Base-by-base conservation (phyloP, 2,888 invertebrate genomes). In the Oxycera nigricornis region DNA sequence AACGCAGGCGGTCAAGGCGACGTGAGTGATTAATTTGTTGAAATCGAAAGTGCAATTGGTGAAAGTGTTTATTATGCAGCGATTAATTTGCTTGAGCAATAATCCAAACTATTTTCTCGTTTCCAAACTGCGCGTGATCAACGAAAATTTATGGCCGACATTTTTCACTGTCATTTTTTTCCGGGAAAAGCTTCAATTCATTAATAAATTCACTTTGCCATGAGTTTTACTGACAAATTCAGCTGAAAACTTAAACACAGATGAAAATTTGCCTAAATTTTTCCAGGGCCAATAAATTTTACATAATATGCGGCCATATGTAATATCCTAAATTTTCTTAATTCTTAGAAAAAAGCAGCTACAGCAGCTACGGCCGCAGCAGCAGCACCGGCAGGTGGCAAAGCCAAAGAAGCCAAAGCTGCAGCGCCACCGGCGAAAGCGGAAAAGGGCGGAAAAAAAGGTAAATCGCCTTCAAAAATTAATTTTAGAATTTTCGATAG, bases 361-460 rank as follows among this genome's bases (percentile, higher is more conserved):
- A 59, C 70, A 20, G 52, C 24, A 4, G 72, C 55, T 31, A 35
- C n/a, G 2, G 55, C 61, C 3, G 61, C 73, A 4, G 61, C 62
- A 14, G 73, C 62, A 17, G 61, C 50, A 14, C 61, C 41, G 31
- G 30, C 46, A 11, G 39, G 24, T 9, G 73, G 46, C 6, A 52
- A 52, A 20, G 55, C 22, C 4, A 55, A 52, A 31, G 55, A 70
- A 6, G 26, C 11, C 14, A 55, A 52, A 30, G 75, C 72, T 28
- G 28, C 75, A 7, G 80, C 78, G n/a, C n/a, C n/a, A n/a, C n/a
- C n/a, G n/a, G 82, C 82, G 78, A 82, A 81, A 75, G 81, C 74
- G 4, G 52, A 22, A 2, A 76, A 76, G 26, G 81, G 80, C 57
- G 82, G 81, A 17, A 84, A 84, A 75, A 84, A 84, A 77, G 83